Evolutionary conservation across 2,888 invertebrate genomes (phyloP), one percentile per base, ranked within the genome.

Genomic region (Stegophylla sp.): DNA sequence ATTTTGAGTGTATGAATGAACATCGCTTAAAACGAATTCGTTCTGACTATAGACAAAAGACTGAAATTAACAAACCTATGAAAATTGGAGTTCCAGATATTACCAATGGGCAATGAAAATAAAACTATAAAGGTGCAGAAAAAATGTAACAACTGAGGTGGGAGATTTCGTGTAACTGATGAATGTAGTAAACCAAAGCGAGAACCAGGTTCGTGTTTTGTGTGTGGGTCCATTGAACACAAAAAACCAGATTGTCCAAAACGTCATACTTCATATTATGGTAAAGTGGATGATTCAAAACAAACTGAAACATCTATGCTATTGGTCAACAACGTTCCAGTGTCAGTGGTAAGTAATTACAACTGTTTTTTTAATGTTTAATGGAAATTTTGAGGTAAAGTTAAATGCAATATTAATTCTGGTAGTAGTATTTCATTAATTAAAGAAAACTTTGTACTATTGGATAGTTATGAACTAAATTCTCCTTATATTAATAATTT

Each of bases 211-310:
- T 61, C 59, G 7, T 61, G 59, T 0, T 26, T 64, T 20, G 12
- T 41, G 0, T 43, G 64, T 26, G 59, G 59, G 0, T 5, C 59
- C 15, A 61, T 61, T 13, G 59, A 28, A 23, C 59, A 61, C 0
- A 61, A 26, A 15, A 61, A 61, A 61, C 17, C 26, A 61, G 59
- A 61, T 61, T 61, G 26, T 61, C 28, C 59, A 7, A 61, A 28
- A 15, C 28, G 28, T 13, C 26, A 13, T 13, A 28, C 28, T 7
- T 23, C 59, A 17, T 13, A 15, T 13, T 23, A n/a, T n/a, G n/a
- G 26, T 15, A 61, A 26, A 5, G 1, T 7, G 26, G 26, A 26
- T 61, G 23, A 61, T 13, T 7, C 59, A 61, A 61, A 1, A 61
- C 1, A 61, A 28, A 0, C 0, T 17, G 43, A 43, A 0, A 34